Percentiles rank a stretch among this genome's conserved stretches.
Evolutionary conservation across 2,888 invertebrate genomes (phyloP).

Genomic region (Ceraclea dissimilis): DNA sequence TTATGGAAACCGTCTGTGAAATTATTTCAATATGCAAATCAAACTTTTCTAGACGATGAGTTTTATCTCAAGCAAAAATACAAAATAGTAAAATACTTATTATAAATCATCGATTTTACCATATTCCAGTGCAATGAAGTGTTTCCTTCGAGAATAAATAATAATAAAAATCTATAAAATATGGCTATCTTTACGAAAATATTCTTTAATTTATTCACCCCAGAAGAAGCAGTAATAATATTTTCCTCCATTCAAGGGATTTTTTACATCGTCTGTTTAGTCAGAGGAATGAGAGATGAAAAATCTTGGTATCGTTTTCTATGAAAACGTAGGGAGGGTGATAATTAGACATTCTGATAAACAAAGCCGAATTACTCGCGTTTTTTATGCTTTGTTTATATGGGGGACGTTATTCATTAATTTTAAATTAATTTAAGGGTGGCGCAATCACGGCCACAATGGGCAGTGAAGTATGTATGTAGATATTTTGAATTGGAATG

Average conservation of each 20-base stretch:
- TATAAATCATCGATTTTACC: slow-evolving; percentile 1
- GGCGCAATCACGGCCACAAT: too few species aligned
- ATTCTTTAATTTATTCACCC: slow-evolving; percentile 25
- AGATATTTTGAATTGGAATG: too few species aligned
- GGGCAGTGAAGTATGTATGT: too few species aligned
- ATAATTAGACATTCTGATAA: slow-evolving; percentile 25
- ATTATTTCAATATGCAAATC: not conserved
- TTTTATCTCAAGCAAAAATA: not conserved
- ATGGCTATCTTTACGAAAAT: slow-evolving; percentile 17
- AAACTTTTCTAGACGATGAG: not conserved
- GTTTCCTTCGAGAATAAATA: not conserved
- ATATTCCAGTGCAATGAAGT: slow-evolving; percentile 3
- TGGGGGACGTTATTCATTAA: not conserved
- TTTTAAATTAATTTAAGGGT: slow-evolving; percentile 19
- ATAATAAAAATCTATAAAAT: slow-evolving; percentile 13
- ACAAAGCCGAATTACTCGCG: slow-evolving; percentile 21
- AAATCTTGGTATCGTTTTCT: slow-evolving; percentile 6
- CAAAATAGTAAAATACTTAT: not conserved
- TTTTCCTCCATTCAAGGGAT: not conserved
- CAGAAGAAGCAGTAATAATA: slow-evolving; percentile 4
- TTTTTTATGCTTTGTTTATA: slow-evolving; percentile 8
- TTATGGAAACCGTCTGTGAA: not conserved
- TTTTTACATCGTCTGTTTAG: not conserved
- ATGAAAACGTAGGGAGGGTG: slow-evolving; percentile 6
- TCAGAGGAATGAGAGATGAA: not conserved